Evolutionary conservation across 2,888 invertebrate species (phyloP).

Genomic region (Pharmacophagus antenor): DNA sequence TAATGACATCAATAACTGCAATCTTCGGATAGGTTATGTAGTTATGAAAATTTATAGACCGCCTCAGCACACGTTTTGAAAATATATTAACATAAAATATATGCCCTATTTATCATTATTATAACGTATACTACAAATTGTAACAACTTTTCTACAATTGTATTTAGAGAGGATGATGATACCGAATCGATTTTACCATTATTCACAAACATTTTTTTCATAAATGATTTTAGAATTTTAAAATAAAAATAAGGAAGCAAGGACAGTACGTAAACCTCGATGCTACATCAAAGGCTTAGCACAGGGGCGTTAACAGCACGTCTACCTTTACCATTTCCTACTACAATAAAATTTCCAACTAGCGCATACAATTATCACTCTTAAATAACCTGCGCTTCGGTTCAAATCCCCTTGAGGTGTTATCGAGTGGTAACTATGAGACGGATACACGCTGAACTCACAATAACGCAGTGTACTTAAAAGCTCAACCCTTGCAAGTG

Average conservation of each 20-base stretch:
- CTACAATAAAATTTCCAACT: neutral
- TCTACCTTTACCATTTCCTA: neutral
- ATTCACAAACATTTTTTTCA: neutral
- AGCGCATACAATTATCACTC: slow-evolving; percentile 10
- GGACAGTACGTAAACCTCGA: neutral
- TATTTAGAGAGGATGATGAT: no score
- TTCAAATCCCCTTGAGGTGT: neutral
- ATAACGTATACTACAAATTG: no score
- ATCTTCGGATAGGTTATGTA: no score
- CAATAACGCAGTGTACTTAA: slow-evolving; percentile 36
- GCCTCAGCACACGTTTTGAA: no score
- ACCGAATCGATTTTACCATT: no score
- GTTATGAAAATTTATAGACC: no score
- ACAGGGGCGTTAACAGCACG: neutral
- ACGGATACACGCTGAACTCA: slow-evolving; percentile 8
- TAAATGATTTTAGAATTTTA: neutral
- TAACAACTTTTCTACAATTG: no score
- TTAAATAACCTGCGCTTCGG: slow-evolving; percentile 1
- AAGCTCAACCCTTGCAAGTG: slow-evolving; percentile 38
- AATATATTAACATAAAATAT: no score
- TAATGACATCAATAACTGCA: no score
- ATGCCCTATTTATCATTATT: no score
- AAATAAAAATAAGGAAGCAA: neutral
- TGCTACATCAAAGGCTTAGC: neutral
- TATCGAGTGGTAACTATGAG: slow-evolving; percentile 6